Conservation (phyloP, 2,113 vertebrate genomes). For the Leucoraja erinaceus region DNA sequence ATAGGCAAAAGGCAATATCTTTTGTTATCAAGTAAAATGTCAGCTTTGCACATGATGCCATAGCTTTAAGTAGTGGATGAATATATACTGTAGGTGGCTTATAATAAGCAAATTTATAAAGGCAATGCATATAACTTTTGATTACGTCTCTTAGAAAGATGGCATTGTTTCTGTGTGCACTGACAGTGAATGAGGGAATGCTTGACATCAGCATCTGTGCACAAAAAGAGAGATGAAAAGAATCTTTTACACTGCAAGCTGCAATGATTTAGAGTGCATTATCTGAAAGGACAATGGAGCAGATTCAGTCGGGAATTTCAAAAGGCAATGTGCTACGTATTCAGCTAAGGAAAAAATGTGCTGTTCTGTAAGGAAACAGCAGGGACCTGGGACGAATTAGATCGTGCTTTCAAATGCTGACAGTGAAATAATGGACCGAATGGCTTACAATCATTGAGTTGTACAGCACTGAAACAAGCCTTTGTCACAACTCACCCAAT, state of each 20-base stretch:
- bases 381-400: neutral
- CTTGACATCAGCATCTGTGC: neutral
- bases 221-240: neutral
- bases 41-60: neutral
- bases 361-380: neutral
- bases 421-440: neutral
- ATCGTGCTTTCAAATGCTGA: neutral
- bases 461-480: no score
- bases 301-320: neutral
- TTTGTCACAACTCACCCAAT: no score
- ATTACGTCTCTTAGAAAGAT: neutral
- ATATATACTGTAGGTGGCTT: neutral
- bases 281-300: neutral
- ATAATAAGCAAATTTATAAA: neutral
- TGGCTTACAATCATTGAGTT: neutral
- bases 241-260: neutral
- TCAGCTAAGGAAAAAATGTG: neutral
- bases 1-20: neutral
- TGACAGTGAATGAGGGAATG: neutral
- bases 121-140: neutral
- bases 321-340: neutral
- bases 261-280: neutral
- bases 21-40: neutral
- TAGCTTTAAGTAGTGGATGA: neutral
- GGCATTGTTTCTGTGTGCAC: neutral